A percentile compares a stretch with the other conserved stretches of the same genome.
Conservation (phyloP, 2,113 vertebrate species). For the Pundamilia nyererei region DNA sequence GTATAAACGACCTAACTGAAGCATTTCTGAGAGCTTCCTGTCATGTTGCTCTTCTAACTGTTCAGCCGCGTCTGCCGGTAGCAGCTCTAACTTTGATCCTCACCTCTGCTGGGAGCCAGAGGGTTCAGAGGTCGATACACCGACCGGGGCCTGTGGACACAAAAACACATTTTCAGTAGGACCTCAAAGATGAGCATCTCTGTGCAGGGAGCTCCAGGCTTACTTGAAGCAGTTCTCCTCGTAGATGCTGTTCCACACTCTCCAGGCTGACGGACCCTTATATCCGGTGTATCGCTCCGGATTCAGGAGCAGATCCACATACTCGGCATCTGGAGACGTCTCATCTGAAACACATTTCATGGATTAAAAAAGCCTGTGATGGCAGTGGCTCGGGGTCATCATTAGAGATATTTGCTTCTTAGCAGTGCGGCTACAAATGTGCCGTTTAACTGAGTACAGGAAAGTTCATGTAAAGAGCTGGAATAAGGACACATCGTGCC, state of each 20-base stretch:
- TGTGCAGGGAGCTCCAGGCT: background rate
- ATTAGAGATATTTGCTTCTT: background rate
- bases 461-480: too few relatives aligned
- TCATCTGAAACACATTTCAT: constrained; percentile 75
- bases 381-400: background rate
- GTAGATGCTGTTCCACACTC: constrained; percentile 98
- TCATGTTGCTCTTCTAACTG: too few relatives aligned
- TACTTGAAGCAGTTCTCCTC: constrained; percentile 99
- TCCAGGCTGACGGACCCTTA: constrained; percentile 90
- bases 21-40: too few relatives aligned
- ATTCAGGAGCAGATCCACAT: constrained; percentile 90
- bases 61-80: background rate
- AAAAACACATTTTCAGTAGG: background rate
- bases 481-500: background rate
- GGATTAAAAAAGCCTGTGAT: background rate
- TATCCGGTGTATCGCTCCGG: constrained; percentile 91
- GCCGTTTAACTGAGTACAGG: background rate
- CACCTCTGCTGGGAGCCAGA: constrained; percentile 83
- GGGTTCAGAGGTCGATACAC: constrained; percentile 96
- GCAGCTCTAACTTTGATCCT: background rate
- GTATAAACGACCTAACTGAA: too few relatives aligned
- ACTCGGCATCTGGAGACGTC: constrained; percentile 85
- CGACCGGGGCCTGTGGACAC: constrained; percentile 81
- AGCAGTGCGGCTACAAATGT: background rate
- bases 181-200: fast-evolving